Conservation (phyloP, 2,113 vertebrate species). For the Pelmatolapia mariae region DNA sequence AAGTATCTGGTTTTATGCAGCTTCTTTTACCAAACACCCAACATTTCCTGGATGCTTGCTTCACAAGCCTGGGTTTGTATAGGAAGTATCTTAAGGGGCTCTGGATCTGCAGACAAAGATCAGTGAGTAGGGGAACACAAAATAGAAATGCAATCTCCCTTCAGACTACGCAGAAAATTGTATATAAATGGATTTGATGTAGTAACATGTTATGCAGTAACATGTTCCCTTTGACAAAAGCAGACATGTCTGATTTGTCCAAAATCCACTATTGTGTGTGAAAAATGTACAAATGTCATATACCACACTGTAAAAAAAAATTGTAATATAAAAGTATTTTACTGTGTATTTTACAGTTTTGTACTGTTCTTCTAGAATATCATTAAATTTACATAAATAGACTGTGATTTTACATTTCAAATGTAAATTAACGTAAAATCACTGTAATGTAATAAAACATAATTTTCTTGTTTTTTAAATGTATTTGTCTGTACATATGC, state of each 20-base stretch:
- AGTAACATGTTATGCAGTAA: background rate
- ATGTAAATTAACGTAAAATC: too few species aligned
- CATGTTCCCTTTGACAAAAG: background rate
- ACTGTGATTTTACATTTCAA: too few species aligned
- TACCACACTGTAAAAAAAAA: too few species aligned
- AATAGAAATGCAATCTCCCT: background rate
- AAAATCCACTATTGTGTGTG: background rate
- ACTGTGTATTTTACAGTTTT: too few species aligned
- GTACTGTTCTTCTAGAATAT: too few species aligned
- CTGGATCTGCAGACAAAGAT: background rate
- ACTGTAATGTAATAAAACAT: too few species aligned
- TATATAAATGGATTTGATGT: background rate
- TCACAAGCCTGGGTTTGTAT: background rate
- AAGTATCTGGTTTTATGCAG: background rate
- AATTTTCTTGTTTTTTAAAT: too few species aligned
- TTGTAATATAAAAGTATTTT: too few species aligned
- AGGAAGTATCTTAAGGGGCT: background rate
- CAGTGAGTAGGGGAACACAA: background rate
- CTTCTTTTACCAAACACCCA: background rate
- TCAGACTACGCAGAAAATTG: background rate
- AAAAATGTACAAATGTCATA: background rate
- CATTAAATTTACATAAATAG: too few species aligned
- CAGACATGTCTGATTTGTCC: background rate
- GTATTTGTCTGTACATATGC: too few species aligned
- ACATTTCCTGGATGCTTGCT: background rate